phyloP scores from a whole-genome alignment of 2,797 vertebrate genomes.

The Pantherophis alleghaniensis region DNA sequence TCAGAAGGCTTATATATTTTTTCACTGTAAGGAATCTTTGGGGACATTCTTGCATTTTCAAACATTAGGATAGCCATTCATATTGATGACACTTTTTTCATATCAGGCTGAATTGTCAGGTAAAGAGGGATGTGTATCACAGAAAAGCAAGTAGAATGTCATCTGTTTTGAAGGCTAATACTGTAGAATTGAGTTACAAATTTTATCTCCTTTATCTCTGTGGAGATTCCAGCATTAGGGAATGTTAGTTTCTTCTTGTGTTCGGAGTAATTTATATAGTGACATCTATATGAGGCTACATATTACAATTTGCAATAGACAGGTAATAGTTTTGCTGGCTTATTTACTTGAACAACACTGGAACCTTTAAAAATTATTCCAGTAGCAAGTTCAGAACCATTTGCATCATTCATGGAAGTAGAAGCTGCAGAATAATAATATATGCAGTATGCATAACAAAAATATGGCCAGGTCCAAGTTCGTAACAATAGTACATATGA shows the following conservation, averaged over 20 bases:
- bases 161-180: background rate
- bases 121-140: constrained; percentile 1
- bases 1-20: background rate
- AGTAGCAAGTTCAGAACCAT: background rate
- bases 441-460: background rate
- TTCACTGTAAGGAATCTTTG: background rate
- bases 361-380: background rate
- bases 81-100: background rate
- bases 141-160: background rate
- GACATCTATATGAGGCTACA: background rate
- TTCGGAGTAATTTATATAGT: background rate
- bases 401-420: background rate
- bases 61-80: background rate
- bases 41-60: background rate
- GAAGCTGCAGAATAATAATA: background rate
- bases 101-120: background rate
- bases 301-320: background rate
- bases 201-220: constrained; percentile 5
- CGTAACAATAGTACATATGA: background rate
- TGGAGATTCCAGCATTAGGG: background rate
- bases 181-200: background rate
- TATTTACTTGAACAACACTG: background rate
- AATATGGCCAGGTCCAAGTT: background rate
- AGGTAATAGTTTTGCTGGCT: background rate
- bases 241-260: background rate